phyloP scores from a whole-genome alignment of 2,797 vertebrate genomes.

The Hypotaenidia okinawae region DNA sequence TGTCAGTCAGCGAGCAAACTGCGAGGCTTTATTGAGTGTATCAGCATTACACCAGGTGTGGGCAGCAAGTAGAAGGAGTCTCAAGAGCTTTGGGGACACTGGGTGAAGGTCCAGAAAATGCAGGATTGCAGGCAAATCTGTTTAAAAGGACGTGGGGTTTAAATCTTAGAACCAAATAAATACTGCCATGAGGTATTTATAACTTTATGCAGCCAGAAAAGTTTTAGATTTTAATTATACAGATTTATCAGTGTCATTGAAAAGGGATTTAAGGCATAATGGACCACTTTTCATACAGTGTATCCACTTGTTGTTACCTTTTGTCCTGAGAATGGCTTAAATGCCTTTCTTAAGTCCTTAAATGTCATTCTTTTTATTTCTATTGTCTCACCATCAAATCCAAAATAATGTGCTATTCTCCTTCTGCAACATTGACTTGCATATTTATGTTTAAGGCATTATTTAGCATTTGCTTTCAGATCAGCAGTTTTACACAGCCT shows the following conservation, averaged over 20 bases:
- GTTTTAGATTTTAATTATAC: not conserved
- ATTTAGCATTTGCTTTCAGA: slow-evolving; percentile 5
- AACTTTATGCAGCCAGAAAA: not conserved
- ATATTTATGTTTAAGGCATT: not conserved
- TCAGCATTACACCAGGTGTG: not conserved
- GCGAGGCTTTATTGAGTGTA: slow-evolving; percentile 10
- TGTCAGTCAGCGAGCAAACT: slow-evolving; percentile 19
- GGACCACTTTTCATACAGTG: not conserved
- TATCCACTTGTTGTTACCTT: not conserved
- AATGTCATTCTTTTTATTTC: not conserved
- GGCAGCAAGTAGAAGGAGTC: not conserved
- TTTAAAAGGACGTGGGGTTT: not conserved
- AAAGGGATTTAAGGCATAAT: not conserved
- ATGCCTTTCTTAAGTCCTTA: not conserved
- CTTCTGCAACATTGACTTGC: not conserved
- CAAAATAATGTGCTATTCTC: not conserved
- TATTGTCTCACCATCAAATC: not conserved
- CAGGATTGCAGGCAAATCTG: not conserved
- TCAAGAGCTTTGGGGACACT: not conserved
- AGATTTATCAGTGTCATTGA: not conserved
- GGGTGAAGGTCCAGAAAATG: not conserved
- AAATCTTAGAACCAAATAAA: not conserved
- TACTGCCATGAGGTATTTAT: not conserved
- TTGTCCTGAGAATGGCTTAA: not conserved
- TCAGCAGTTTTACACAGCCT: not conserved